Evolutionary conservation across 2,797 vertebrate genomes (phyloP), one percentile per base, ranked within the genome.

Genomic region (Microchirus variegatus): DNA sequence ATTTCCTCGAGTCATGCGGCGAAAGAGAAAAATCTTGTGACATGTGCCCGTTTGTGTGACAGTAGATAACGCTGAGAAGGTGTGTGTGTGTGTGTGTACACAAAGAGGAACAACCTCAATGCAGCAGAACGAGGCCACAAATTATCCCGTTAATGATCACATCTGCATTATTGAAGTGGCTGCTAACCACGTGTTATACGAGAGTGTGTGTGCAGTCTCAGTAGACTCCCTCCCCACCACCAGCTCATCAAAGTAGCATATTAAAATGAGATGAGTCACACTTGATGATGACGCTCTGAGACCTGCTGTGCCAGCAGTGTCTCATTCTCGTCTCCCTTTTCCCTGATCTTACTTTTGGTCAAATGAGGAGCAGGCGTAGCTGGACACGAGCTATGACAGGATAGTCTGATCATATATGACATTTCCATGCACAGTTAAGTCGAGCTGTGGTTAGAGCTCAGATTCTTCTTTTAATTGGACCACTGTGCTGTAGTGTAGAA

Each of bases 181-280:
- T 64, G 61, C 60, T 72, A 59, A 71, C 71, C 26, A 52, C 48
- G 48, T 52, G 58, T 18, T 53, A n/a, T 65, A 59, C 68, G 49
- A 50, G 19, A 44, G 40, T 13, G 50, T 45, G 47, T 53, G 52
- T 49, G 42, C 44, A 37, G 56, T 78, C 77, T 66, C 75, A n/a
- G 9, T 75, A 71, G 86, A 73, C 45, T 18, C 49, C 50, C 64
- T 37, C 40, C 55, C 57, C 53, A 58, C 31, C 71, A 70, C 10
- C 70, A 80, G 78, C 83, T 88, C 78, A 87, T 89, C 74, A 87
- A 84, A 89, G 78, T 63, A 86, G 73, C 79, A 72, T 87, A 83
- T 87, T 82, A 85, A 87, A 89, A 87, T 68, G 71, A 84, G 80
- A 84, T 87, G 87, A 90, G 66, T 87, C 80, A 90, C 78, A 72